Evolutionary conservation across 1,140 invertebrate genomes (phyloP).

Genomic region (Eumaeus atala): DNA sequence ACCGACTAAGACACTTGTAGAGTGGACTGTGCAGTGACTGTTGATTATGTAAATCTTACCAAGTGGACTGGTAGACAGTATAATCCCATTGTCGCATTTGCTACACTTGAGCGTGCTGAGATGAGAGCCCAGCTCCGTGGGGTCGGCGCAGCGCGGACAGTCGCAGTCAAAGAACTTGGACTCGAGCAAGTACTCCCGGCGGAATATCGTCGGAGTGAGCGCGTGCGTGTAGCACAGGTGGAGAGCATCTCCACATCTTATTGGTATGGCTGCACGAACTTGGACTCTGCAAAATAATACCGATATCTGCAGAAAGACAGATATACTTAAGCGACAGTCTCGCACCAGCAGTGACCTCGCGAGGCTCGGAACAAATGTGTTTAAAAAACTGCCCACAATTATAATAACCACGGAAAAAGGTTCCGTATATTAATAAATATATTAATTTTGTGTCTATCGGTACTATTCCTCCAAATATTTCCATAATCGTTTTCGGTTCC

Average conservation of each 20-base stretch:
- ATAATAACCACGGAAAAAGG: no score
- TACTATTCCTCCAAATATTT: no score
- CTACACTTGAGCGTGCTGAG: conserved; percentile 84
- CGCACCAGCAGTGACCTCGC: no score
- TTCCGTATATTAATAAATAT: no score
- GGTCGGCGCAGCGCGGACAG: conserved; percentile 83
- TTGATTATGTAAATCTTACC: conserved; percentile 65
- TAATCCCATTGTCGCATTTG: conserved; percentile 82
- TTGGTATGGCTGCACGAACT: conserved; percentile 79
- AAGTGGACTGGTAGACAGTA: conserved; percentile 79
- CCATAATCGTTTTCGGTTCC: no score
- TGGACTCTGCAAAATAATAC: conserved; percentile 72
- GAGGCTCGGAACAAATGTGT: neutral
- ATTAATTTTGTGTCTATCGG: no score
- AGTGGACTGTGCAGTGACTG: neutral
- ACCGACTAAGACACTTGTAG: no score
- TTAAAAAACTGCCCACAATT: no score
- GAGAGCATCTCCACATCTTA: conserved; percentile 78
- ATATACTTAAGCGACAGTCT: no score
- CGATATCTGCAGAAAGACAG: no score
- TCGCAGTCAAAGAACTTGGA: conserved; percentile 86
- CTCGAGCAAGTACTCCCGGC: conserved; percentile 80
- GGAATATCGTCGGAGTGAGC: conserved; percentile 82
- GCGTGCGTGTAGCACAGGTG: conserved; percentile 85
- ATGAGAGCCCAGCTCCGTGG: conserved; percentile 84